phyloP scores from a whole-genome alignment of 1,140 invertebrate genomes.

The Orussus abietinus region DNA sequence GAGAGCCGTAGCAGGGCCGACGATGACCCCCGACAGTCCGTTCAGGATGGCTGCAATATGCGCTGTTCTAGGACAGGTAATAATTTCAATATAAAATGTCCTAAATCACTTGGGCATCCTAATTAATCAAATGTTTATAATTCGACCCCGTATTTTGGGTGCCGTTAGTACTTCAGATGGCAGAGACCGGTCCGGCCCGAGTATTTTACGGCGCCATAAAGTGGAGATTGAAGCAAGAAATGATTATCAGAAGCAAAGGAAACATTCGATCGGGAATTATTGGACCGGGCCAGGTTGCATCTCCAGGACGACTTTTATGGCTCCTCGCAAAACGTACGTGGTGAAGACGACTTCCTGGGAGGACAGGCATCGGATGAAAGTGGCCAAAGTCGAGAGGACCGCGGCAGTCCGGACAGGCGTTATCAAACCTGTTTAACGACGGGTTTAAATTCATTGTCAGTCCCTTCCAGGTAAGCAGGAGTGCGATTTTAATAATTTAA shows the following conservation, averaged over 20 bases:
- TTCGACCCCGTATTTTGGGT: too few relatives aligned
- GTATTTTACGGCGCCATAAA: too few relatives aligned
- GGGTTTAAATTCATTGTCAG: background rate
- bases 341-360: slow-evolving; percentile 25
- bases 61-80: slow-evolving; percentile 26
- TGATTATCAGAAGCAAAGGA: too few relatives aligned
- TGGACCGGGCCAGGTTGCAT: slow-evolving; percentile 4
- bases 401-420: slow-evolving; percentile 27
- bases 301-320: slow-evolving; percentile 1
- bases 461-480: too few relatives aligned
- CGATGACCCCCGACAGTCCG: slow-evolving; percentile 40
- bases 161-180: too few relatives aligned
- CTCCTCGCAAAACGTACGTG: slow-evolving; percentile 23
- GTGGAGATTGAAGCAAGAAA: too few relatives aligned
- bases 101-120: too few relatives aligned
- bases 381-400: slow-evolving; percentile 29
- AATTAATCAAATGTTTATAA: too few relatives aligned
- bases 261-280: background rate
- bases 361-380: slow-evolving; percentile 30
- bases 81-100: slow-evolving; percentile 8
- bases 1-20: slow-evolving; percentile 39
- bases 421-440: slow-evolving; percentile 23
- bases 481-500: too few relatives aligned
- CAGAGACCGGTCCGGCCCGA: too few relatives aligned
- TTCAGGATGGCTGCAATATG: slow-evolving; percentile 41